Percentiles rank a stretch among this genome's conserved stretches.
phyloP scores from a whole-genome alignment of 2,888 invertebrate genomes.

The Xanthostigma xanthostigma region DNA sequence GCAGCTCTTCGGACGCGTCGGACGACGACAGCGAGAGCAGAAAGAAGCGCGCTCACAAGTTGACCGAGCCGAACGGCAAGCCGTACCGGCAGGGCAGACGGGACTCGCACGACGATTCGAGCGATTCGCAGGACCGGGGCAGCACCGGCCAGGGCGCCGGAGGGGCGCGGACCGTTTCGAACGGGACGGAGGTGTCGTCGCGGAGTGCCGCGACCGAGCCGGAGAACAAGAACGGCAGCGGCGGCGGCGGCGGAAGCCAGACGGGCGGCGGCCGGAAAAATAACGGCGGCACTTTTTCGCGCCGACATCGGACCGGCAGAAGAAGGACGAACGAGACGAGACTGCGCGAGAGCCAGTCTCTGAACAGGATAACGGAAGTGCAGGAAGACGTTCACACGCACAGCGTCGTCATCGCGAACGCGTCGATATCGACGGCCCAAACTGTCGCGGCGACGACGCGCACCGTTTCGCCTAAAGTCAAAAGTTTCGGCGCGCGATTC shows the following conservation, averaged over 20 bases:
- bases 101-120: conserved; percentile 74
- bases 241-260: conserved; percentile 19
- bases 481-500: conserved; percentile 34
- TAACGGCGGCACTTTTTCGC: conserved; percentile 26
- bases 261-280: conserved; percentile 22
- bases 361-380: conserved; percentile 75
- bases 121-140: conserved; percentile 66
- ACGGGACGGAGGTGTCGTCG: conserved; percentile 13
- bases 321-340: conserved; percentile 45
- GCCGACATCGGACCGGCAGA: conserved; percentile 37
- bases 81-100: conserved; percentile 43
- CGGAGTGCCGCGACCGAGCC: conserved; percentile 13
- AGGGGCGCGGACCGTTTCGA: conserved; percentile 13
- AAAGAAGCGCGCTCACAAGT: conserved; percentile 64
- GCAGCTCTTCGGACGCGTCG: conserved; percentile 88
- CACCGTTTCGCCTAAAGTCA: conserved; percentile 26
- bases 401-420: conserved; percentile 23
- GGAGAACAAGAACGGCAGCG: conserved; percentile 15
- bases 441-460: conserved; percentile 19
- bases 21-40: conserved; percentile 73
- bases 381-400: conserved; percentile 47
- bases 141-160: conserved; percentile 30
- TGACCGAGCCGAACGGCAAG: conserved; percentile 43
- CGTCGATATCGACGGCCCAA: conserved; percentile 22
- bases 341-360: conserved; percentile 66